Base-by-base conservation (phyloP, 2,888 invertebrate species). In the Minunthozetes semirufus region DNA sequence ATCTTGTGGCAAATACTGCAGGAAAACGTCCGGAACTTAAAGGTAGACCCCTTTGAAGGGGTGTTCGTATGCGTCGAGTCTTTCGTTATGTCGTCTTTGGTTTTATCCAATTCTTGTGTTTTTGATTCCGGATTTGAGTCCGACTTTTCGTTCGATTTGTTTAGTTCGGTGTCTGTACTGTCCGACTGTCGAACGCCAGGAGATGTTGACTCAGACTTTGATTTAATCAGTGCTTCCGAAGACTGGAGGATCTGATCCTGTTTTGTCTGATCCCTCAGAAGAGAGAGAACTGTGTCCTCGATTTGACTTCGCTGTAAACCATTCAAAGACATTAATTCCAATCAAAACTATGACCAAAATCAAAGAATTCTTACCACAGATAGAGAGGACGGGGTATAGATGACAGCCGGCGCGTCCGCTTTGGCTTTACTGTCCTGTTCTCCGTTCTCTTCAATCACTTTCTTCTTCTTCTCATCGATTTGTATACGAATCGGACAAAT, bases 1-100 rank as follows among this genome's bases (percentile, higher is more conserved):
- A 78, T 78, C 42, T 76, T 76, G 56, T 78, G 76, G 46, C 78
- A 78, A 22, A 73, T 42, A 22, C 72, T 74, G 33, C 78, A 78
- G 0, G 68, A 72, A 33, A 74, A 78, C 4, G 76, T 74, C 17
- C 68, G 70, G 25, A 78, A 75, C 15, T 63, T 70, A 15, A 15
- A 70, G 15, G 70, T 38, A 1, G 42, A 25, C 9, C 46, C 22
- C n/a, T 46, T 46, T 19, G 70, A 9, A 3, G 63, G 33, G 1
- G 70, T n/a, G 19, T 46, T 42, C 15, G 63, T n/a, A 11, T n/a
- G 63, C 19, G 63, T 19, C 63, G 63, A 66, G 9, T 66, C 63
- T 5, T 66, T 66, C 27, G 19, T 46, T 0, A 38, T 13, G 1
- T 46, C 15, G 17, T 70, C 70, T 46, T 22, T 48, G 42, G 59